phyloP scores from a whole-genome alignment of 1,140 invertebrate species.

The Andrena cerasifolii region DNA sequence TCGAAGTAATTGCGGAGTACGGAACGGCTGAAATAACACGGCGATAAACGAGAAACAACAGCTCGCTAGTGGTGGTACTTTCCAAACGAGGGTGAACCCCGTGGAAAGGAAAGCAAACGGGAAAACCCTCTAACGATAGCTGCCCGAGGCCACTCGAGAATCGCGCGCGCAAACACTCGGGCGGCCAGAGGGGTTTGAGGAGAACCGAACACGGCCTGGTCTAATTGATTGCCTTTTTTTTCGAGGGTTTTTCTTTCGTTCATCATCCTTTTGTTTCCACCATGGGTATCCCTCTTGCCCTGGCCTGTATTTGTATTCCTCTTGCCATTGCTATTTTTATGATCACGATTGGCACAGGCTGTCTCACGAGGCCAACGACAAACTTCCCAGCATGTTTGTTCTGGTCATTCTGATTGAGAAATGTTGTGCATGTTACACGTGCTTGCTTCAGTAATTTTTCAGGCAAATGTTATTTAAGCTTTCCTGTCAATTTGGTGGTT shows the following conservation, averaged over 20 bases:
- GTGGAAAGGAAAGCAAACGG: slow-evolving; percentile 65
- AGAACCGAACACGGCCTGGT: slow-evolving; percentile 37
- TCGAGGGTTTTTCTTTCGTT: slow-evolving; percentile 11
- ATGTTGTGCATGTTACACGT: too few relatives aligned
- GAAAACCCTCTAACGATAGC: slow-evolving; percentile 54
- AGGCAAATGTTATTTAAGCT: too few relatives aligned
- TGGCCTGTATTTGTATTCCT: not conserved
- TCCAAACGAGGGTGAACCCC: slow-evolving; percentile 40
- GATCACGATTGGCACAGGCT: too few relatives aligned
- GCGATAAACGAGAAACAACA: slow-evolving; percentile 71
- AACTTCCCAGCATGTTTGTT: not conserved
- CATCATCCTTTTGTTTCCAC: not conserved
- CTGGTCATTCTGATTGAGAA: too few relatives aligned
- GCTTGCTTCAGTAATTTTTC: too few relatives aligned
- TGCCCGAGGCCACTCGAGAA: slow-evolving; percentile 63
- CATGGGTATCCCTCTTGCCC: not conserved
- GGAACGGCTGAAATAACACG: slow-evolving; percentile 66
- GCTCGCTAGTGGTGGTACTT: slow-evolving; percentile 26
- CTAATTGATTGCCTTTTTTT: slow-evolving; percentile 78
- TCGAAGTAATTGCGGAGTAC: slow-evolving; percentile 34
- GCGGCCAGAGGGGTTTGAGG: slow-evolving; percentile 53
- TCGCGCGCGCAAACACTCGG: slow-evolving; percentile 73
- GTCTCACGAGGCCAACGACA: too few relatives aligned
- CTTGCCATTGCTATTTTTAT: not conserved
- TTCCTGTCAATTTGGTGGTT: too few relatives aligned